Conservation (phyloP, 2,888 invertebrate genomes). For the Romanomermis culicivorax region DNA sequence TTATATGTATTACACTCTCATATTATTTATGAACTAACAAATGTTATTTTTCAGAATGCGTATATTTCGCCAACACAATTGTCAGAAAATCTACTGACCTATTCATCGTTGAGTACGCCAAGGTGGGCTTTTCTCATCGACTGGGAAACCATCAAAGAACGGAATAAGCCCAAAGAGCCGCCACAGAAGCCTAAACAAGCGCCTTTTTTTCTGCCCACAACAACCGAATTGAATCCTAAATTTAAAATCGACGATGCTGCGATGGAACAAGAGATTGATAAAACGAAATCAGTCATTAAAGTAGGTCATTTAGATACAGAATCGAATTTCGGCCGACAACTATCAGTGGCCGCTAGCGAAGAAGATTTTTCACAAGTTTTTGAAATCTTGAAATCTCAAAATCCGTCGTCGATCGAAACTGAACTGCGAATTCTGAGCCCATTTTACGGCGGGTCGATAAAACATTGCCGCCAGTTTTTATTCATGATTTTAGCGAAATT, state of each 20-base stretch:
- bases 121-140: slow-evolving; percentile 76
- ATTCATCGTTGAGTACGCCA: slow-evolving; percentile 60
- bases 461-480: slow-evolving; percentile 54
- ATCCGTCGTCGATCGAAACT: slow-evolving; percentile 62
- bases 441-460: slow-evolving; percentile 47
- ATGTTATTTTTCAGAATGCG: background rate
- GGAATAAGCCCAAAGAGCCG: slow-evolving; percentile 48
- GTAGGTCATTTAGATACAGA: background rate
- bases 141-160: slow-evolving; percentile 57
- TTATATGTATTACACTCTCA: too few relatives aligned
- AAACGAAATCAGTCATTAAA: background rate
- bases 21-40: too few relatives aligned
- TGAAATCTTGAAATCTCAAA: slow-evolving; percentile 42
- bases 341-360: background rate
- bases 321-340: slow-evolving; percentile 9
- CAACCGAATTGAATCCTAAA: slow-evolving; percentile 55
- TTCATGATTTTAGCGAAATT: slow-evolving; percentile 49
- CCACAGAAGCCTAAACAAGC: slow-evolving; percentile 62
- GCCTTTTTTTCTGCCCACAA: slow-evolving; percentile 83
- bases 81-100: slow-evolving; percentile 41
- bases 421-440: slow-evolving; percentile 60
- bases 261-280: background rate
- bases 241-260: slow-evolving; percentile 42
- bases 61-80: slow-evolving; percentile 19
- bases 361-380: background rate